Base-by-base conservation (phyloP, 2,797 vertebrate species). In the Phoxinus dragarum region DNA sequence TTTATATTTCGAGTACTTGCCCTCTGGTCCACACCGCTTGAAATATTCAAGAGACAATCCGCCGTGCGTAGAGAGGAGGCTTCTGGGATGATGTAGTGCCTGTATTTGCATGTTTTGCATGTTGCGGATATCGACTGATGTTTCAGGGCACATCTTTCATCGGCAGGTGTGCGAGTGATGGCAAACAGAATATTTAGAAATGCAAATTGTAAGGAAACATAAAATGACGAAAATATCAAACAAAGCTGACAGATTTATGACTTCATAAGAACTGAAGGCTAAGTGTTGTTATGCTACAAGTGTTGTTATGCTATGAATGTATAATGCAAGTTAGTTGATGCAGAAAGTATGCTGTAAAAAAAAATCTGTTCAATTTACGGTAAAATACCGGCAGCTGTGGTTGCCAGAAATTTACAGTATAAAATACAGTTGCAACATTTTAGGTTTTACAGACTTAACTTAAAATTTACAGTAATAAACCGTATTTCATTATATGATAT, bases 21-120 rank as follows among this genome's bases (percentile, higher is more conserved):
- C 80, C 80, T 83, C 82, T 86, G 59, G 52, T 81, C 80, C 61
- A 64, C 76, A 54, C 66, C 27, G 9, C 75, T 77, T 90, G 56
- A 89, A 88, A 90, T 80, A 88, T 86, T 89, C 82, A 86, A 74
- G 34, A 87, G 72, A 69, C 59, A 34, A 36, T 74, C 54, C 40
- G 5, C 8, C 4, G 3, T 80, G 67, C 73, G 72, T 68, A 19
- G 61, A 76, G 75, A 79, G 66, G 16, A 80, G 44, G 64, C 52
- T 77, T 79, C 83, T 84, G 27, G 74, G 64, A 59, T 71, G 75
- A 84, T 84, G 83, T 71, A 71, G 71, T 38, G 69, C 52, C 21
- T 71, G 47, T 68, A 40, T 78, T 76, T 64, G 42, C 67, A 38
- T 78, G 74, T 80, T 84, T 61, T 61, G 42, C 52, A 59, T 47